Base-by-base conservation (phyloP, 2,113 vertebrate genomes). In the Conger conger region DNA sequence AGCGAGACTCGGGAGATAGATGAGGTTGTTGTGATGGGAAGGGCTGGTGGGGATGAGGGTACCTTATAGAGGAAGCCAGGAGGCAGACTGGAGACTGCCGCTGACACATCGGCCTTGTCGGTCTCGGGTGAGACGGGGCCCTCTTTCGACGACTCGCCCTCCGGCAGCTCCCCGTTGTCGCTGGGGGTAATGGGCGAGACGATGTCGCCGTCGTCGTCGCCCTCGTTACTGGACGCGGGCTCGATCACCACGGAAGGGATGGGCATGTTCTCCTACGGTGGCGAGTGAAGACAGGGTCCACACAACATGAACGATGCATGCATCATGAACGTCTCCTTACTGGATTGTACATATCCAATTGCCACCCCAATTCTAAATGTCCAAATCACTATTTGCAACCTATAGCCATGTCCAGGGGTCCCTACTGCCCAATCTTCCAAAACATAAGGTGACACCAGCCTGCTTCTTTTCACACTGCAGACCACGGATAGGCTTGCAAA, bases 181-280 rank as follows among this genome's bases (percentile, higher is more conserved):
- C 87, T 94, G 90, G 27, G 38, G 35, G 89, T 63, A 82, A 92
- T 9, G 79, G 93, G 83, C 17, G 90, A 95, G 84, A 90, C 90
- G 81, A 95, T 94, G 90, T 94, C 94, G 50, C 85, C 89, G 37
- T 97, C 97, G 86, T 96, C 97, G 20, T 99, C 96, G 0, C 94
- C 97, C 90, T 99, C 98, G 0, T 99, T 96, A 92, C 98, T 99
- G 63, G 98, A 99, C 81, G 98, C 98, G 0, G 98, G 98, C 86
- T 99, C 96, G 83, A 99, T 99, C 84, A 99, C 94, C 23, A 99
- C 97, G 0, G 96, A 97, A 37, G 98, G 98, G 68, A 99, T 98
- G 0, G 93, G 89, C 95, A 96, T 93, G 57, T 96, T 97, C 87
- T 97, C 97, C 97, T 98, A 63, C 1, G 77, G 4, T 73, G 53